Conservation (phyloP, 2,888 invertebrate species). For the Schizaphis graminum region DNA sequence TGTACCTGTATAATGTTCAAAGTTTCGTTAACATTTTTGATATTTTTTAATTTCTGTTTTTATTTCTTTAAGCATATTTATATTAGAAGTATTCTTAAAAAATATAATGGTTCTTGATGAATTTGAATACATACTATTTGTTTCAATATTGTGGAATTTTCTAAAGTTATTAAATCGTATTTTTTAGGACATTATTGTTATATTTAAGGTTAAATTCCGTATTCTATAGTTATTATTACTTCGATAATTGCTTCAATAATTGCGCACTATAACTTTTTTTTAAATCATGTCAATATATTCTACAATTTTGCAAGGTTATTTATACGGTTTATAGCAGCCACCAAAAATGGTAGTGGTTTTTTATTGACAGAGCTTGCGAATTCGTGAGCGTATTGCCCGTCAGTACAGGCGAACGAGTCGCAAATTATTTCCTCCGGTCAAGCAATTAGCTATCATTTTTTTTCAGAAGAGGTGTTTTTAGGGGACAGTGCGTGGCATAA, state of each 20-base stretch:
- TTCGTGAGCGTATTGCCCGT: not conserved
- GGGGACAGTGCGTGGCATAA: not conserved
- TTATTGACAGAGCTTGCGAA: not conserved
- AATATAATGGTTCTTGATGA: not conserved
- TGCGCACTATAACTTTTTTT: not conserved
- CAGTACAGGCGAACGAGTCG: not conserved
- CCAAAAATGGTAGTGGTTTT: not conserved
- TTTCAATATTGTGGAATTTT: not conserved
- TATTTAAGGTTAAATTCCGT: not conserved
- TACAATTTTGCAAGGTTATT: not conserved
- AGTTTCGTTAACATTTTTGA: not conserved
- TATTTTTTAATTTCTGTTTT: not conserved
- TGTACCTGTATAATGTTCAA: no score
- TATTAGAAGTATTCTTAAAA: not conserved
- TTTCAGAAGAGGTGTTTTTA: not conserved
- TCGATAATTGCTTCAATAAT: not conserved
- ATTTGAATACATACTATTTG: not conserved
- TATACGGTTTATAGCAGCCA: not conserved
- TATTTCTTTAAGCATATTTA: not conserved
- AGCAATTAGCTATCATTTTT: conserved; percentile 1
- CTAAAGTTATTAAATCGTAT: not conserved
- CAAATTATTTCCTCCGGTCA: conserved; percentile 32
- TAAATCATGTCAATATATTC: not conserved
- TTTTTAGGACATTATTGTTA: not conserved
- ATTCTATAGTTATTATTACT: not conserved